These are phyloP conservation scores for Bolborhynchus lineola DNA, from an alignment of 2,113 vertebrate species.

Conservation along the genomic window DNA sequence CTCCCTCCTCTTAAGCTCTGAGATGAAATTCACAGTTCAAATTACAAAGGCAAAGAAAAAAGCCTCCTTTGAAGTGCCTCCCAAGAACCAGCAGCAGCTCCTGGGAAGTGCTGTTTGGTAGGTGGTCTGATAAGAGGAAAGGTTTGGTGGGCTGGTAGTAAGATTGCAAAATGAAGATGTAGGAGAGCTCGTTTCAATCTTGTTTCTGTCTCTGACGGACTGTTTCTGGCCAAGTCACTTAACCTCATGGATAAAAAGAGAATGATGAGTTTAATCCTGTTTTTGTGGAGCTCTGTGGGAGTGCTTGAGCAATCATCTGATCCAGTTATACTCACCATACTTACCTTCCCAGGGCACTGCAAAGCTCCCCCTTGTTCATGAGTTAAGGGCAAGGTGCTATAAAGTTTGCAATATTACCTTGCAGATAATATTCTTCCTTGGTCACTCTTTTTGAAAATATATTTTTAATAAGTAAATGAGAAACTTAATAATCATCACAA, in stretches of 20 bases:
- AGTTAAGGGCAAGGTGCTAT: neutral
- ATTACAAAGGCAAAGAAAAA: neutral
- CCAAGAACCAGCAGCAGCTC: neutral
- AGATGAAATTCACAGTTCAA: neutral
- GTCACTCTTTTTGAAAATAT: neutral
- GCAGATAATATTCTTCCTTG: neutral
- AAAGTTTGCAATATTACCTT: neutral
- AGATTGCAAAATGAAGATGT: neutral
- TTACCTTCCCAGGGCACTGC: neutral
- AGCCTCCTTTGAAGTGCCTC: neutral
- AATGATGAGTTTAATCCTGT: neutral
- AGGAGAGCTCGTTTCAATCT: neutral
- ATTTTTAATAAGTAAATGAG: slow-evolving; percentile 44
- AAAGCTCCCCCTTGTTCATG: neutral
- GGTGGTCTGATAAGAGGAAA: neutral
- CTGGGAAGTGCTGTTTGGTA: neutral
- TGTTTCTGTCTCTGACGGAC: neutral
- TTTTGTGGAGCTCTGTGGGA: neutral
- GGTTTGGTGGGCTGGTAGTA: neutral
- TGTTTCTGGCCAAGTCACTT: neutral
- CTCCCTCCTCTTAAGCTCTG: neutral
- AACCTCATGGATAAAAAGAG: neutral
- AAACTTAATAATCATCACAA: neutral
- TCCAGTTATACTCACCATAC: neutral
- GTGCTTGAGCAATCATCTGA: neutral